Evolutionary conservation across 2,888 invertebrate genomes (phyloP), one percentile per base, ranked within the genome.

Genomic region (Neoitamus cyanurus): DNA sequence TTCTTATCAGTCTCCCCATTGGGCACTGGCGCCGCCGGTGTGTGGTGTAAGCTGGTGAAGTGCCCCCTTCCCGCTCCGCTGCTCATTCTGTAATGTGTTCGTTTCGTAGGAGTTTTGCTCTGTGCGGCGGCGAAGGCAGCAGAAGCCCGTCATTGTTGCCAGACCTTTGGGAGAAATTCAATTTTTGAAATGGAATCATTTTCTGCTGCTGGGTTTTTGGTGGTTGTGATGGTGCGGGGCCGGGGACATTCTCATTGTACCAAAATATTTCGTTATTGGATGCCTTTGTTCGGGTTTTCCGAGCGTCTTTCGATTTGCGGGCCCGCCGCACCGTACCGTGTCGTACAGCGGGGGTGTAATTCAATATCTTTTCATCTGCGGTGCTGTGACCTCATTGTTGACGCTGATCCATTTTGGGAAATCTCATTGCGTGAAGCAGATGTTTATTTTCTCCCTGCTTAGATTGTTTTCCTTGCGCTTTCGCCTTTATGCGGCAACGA

Each of bases 321-420:
- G 46, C 42, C n/a, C n/a, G n/a, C n/a, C n/a, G n/a, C n/a, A n/a
- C n/a, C 11, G 20, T 30, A 25, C 42, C 42, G 37, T 72, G 11
- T n/a, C 25, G 34, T 37, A 5, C n/a, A 46, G 77, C 77, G 77
- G 46, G 77, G 77, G 77, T 77, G 77, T 46, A 77, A 77, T 77
- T 77, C 36, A 77, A 77, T 77, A 77, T 77, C 42, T 77, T 46
- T 46, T 77, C 73, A 46, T 46, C 77, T 77, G 37, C 42, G 37
- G 77, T 77, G 46, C 77, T 46, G 46, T 77, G 46, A 77, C 77
- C 77, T 46, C 37, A 77, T 77, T 77, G 77, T 77, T 77, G 46
- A 77, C 42, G 42, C 42, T 77, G 77, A 77, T 77, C 42, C 25
- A 77, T 31, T 77, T 77, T 77, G 77, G 77, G 77, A 77, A 77